Base-by-base conservation (phyloP, 2,113 vertebrate genomes). In the Cyprinus carpio region DNA sequence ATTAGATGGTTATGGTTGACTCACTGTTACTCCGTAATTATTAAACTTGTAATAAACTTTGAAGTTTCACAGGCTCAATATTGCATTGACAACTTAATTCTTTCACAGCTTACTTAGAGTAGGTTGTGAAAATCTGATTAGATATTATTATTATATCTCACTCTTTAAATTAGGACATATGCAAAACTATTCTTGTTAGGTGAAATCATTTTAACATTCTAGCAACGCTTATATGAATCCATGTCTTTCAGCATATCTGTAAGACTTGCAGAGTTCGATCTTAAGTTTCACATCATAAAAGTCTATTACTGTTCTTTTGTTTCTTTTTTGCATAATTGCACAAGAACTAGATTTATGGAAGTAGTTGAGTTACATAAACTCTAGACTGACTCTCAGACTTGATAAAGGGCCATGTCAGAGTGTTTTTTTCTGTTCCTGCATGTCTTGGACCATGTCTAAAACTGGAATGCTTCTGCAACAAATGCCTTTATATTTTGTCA, bases 281-380 rank as follows among this genome's bases (percentile, higher is more conserved):
- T 79, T 20, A 25, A n/a, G 23, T 58, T 79, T 77, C 65, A 76
- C 84, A 64, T 46, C 43, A 46, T 46, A 12, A 46, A 11, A 46
- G 69, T 18, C 27, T 79, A 25, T n/a, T 27, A 13, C 6, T 77
- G 10, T 84, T 62, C 29, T 6, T 75, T 83, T 8, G 7, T 46
- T 46, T 46, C 2, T 46, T 46, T 72, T 82, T 82, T 86, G 84
- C 86, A 34, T 76, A 76, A 67, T 87, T 87, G 86, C 88, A 87
- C 81, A 87, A 75, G 46, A 60, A 72, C n/a, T 16, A 64, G 83
- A 67, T 27, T 56, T 71, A 49, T 87, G 65, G 40, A 84, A 85
- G 43, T 72, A 56, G 65, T 85, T 76, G 15, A 72, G 60, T 31
- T 84, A 74, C 49, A 25, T 40, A 4, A 34, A 49, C 51, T 78